A percentile compares a stretch with the other conserved stretches of the same genome.
Conservation (phyloP, 2,888 invertebrate genomes). For the Agrotis exclamationis region DNA sequence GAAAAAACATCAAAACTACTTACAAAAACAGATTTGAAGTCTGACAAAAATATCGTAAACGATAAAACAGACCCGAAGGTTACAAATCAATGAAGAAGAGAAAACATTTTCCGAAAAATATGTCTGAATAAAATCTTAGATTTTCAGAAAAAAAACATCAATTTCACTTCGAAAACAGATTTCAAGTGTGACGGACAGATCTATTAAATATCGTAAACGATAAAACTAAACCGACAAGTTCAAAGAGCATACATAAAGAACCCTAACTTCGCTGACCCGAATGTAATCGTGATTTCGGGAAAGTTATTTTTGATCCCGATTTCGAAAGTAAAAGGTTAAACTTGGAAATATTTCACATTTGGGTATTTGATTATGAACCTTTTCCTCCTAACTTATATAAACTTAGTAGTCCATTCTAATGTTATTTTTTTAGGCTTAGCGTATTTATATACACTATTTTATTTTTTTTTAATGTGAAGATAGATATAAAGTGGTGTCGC, state of each 20-base stretch:
- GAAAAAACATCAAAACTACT: background rate
- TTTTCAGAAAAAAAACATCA: background rate
- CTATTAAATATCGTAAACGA: slow-evolving; percentile 1
- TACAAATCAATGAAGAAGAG: slow-evolving; percentile 8
- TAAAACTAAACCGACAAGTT: slow-evolving; percentile 23
- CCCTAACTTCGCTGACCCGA: slow-evolving; percentile 16
- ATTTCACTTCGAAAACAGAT: slow-evolving; percentile 15
- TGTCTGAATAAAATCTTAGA: background rate
- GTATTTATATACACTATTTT: too few relatives aligned
- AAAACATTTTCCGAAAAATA: background rate
- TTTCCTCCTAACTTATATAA: background rate
- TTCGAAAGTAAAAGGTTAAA: background rate
- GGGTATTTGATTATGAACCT: background rate
- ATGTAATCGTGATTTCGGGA: slow-evolving; percentile 26
- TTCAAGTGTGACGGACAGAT: slow-evolving; percentile 1
- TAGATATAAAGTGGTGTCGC: too few relatives aligned
- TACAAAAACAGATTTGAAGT: slow-evolving; percentile 19
- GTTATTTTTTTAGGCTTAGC: too few relatives aligned
- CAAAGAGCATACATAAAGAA: slow-evolving; percentile 18
- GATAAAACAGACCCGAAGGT: slow-evolving; percentile 17
- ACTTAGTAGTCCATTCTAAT: background rate
- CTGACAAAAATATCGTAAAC: slow-evolving; percentile 1
- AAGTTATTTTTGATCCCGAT: slow-evolving; percentile 4
- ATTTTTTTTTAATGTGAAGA: too few relatives aligned
- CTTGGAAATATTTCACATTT: background rate